Evolutionary conservation across 37 sponge, comb jelly and placozoan genomes (phyloP), one percentile per base, ranked within the genome.

Genomic region (Hexactinellida sp.): DNA sequence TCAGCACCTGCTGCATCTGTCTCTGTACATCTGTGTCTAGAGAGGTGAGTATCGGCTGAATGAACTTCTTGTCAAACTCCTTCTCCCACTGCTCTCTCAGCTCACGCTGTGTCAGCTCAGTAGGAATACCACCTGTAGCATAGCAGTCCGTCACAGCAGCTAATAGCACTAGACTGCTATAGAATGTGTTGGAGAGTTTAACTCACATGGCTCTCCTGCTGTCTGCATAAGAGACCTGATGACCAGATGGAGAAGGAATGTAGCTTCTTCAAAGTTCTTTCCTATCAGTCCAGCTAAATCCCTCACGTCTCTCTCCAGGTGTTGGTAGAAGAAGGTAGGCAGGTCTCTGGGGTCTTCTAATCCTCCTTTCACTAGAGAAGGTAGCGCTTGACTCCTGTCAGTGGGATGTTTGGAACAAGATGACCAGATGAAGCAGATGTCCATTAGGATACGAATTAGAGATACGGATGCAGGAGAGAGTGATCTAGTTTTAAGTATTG

Each of bases 211-310:
- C 34, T 63, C 28, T 28, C 76, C 76, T 63, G 21, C 76, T 25
- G 32, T 25, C 3, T 63, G 1, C 30, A 63, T 63, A 23, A 63
- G 76, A 63, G 76, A 63, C 30, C 76, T 10, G 30, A 63, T 63
- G 5, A 63, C 13, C 32, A 63, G 76, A n/a, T 63, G 76, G 25
- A 63, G 21, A 63, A 63, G 28, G 13, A 63, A 63, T 1, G 76
- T 63, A 63, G 76, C 34, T 63, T 63, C 76, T 63, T 63, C 76
- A 63, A 63, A 63, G 76, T 63, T 63, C 76, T 63, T 63, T 23
- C 76, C 76, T 63, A 23, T 63, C 5, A 63, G 30, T 28, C 34
- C 32, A 21, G 76, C 34, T 63, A 63, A 32, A 63, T 63, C 76
- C 76, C 25, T 32, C 5, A 63, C 30, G 30, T 63, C 76, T 63